phyloP scores from a whole-genome alignment of 2,888 invertebrate genomes.

The Synergus umbraculus region DNA sequence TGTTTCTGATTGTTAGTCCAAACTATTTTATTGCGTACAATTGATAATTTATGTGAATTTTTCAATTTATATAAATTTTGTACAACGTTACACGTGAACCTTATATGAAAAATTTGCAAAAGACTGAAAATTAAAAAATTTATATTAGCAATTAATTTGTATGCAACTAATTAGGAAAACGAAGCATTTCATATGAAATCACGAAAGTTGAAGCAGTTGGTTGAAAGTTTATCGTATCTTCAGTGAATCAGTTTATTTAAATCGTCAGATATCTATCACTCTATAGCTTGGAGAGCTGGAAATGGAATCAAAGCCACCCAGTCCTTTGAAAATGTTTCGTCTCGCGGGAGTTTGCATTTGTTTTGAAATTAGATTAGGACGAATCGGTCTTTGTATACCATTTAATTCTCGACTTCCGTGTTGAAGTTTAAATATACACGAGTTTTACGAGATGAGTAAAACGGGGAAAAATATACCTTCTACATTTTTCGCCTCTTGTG shows the following conservation, averaged over 20 bases:
- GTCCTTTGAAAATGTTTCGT: conserved; percentile 1
- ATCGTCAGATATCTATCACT: conserved; percentile 8
- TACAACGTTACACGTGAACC: too few species aligned
- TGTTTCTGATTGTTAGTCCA: too few species aligned
- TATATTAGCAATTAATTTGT: not conserved
- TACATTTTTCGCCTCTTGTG: not conserved
- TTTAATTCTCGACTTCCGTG: conserved; percentile 28
- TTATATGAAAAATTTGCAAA: too few species aligned
- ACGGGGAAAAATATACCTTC: not conserved
- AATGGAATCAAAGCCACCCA: not conserved
- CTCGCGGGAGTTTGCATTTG: not conserved
- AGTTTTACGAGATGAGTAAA: conserved; percentile 9
- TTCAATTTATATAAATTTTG: too few species aligned
- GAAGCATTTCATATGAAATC: not conserved
- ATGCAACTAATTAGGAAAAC: not conserved
- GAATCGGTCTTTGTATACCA: conserved; percentile 19
- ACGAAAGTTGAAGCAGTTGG: not conserved
- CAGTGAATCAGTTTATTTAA: conserved; percentile 6
- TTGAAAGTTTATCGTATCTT: not conserved
- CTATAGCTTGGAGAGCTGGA: not conserved
- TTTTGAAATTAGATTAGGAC: conserved; percentile 32
- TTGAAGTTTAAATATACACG: not conserved
- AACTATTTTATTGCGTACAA: too few species aligned
- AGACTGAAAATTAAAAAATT: too few species aligned
- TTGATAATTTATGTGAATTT: too few species aligned